Conservation (phyloP, 2,113 vertebrate genomes). For the Grammomys dolichurus region DNA sequence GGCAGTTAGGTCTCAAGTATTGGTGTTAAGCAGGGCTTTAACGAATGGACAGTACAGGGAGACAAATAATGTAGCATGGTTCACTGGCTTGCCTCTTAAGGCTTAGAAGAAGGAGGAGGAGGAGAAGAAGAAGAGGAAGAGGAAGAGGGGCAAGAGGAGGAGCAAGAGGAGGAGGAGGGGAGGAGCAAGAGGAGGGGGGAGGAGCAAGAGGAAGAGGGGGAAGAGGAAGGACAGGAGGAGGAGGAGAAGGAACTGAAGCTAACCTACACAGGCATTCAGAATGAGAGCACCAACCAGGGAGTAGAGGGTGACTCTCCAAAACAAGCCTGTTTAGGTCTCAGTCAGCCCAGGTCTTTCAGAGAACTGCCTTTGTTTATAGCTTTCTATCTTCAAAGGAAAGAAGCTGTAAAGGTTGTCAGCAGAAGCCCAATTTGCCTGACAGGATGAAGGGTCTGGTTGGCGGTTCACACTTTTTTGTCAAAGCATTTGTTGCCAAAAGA, state of each 20-base stretch:
- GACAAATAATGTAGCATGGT: not conserved
- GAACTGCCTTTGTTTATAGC: slow-evolving; percentile 4
- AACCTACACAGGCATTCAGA: not conserved
- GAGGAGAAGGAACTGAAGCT: no score
- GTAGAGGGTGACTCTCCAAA: not conserved
- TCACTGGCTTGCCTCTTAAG: not conserved
- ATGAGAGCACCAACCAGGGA: not conserved
- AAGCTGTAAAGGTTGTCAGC: slow-evolving; percentile 26
- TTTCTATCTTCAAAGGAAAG: slow-evolving; percentile 50
- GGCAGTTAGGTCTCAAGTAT: not conserved
- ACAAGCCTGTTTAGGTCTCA: not conserved
- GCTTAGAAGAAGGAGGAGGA: not conserved
- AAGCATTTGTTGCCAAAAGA: slow-evolving; percentile 40
- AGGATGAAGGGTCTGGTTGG: slow-evolving; percentile 33
- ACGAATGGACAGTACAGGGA: not conserved
- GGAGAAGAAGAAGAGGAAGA: no score
- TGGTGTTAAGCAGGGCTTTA: not conserved
- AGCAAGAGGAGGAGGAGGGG: no score
- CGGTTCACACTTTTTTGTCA: not conserved
- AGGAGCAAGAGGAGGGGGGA: no score
- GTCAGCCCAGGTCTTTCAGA: not conserved
- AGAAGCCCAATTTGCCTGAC: slow-evolving; percentile 50
- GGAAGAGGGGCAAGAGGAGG: no score
- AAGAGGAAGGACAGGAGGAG: no score
- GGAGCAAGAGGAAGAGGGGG: no score